Evolutionary conservation across 2,888 invertebrate genomes (phyloP), one percentile per base, ranked within the genome.

Genomic region (Drosophila diplacantha): DNA sequence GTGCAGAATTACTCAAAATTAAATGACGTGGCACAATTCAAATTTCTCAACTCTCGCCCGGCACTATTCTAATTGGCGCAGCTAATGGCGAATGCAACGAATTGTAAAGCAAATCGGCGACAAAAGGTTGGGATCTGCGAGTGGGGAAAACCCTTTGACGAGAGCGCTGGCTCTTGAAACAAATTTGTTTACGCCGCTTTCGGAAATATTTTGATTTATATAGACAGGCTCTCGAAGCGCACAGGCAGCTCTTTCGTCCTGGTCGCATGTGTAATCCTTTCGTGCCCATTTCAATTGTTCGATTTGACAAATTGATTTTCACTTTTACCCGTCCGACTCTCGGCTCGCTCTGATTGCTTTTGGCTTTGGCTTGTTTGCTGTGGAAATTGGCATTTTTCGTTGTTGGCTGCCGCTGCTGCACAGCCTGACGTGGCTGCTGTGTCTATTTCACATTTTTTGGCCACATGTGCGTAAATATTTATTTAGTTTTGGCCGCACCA

Each of bases 1-100:
- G 44, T 12, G n/a, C 52, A 50, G 60, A 72, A 70, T 72, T 69
- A 71, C 73, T 76, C 72, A 61, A 79, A 85, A 86, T 78, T 86
- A 77, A 86, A 86, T 86, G 86, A 86, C 83, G 84, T 84, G 85
- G 85, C 86, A 85, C 82, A 78, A 85, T 85, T 84, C 85, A 86
- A 84, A 86, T 86, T 84, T 85, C 75, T 84, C 84, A 59, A 39
- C 18, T 16, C 57, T 22, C 59, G 61, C 50, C 61, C 57, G 22
- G 7, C 39, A 61, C 73, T 73, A 69, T 78, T 75, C 73, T 82
- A 85, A 84, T 84, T 84, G 84, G 73, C 81, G 68, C 72, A 68
- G 34, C 83, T 71, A 83, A 84, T 84, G 74, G 41, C 43, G 63
- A 69, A 69, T 62, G 72, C 75, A 78, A 56, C 71, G 72, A 72